These are phyloP conservation scores for Mormyrops attenuatus DNA, from an alignment of 2,797 vertebrate species.

Conservation along the genomic window DNA sequence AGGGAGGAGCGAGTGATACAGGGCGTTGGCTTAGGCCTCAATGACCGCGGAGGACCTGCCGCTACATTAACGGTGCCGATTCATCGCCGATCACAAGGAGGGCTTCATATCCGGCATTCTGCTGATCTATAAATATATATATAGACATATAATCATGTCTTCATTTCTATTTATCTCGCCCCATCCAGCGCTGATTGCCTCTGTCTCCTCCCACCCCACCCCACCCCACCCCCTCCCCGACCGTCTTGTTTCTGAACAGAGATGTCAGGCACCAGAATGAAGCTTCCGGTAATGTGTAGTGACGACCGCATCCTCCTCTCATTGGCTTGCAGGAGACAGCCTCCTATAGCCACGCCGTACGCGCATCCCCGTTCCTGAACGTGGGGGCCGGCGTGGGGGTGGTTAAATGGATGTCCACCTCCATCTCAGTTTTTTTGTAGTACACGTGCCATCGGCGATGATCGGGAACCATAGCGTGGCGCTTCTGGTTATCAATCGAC, in stretches of 20 bases:
- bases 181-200: not conserved
- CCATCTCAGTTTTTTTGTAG: not conserved
- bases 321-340: not conserved
- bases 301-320: not conserved
- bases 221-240: too few species aligned
- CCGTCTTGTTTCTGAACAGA: not conserved
- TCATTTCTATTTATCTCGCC: not conserved
- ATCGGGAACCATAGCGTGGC: not conserved
- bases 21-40: conserved; percentile 25
- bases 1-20: conserved; percentile 72
- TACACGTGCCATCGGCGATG: not conserved
- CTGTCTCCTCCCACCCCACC: not conserved
- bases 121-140: conserved; percentile 3
- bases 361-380: not conserved
- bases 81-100: conserved; percentile 51
- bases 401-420: not conserved
- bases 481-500: not conserved
- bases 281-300: not conserved
- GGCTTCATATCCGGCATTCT: conserved; percentile 47
- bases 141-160: not conserved
- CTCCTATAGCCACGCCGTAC: not conserved
- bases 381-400: not conserved
- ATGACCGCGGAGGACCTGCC: conserved; percentile 42
- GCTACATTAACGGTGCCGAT: conserved; percentile 61
- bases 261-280: not conserved